A percentile compares a stretch with the other conserved stretches of the same genome.
These are phyloP conservation scores for Spondyliosoma cantharus DNA, from an alignment of 2,797 vertebrate species.

Conservation along the genomic window DNA sequence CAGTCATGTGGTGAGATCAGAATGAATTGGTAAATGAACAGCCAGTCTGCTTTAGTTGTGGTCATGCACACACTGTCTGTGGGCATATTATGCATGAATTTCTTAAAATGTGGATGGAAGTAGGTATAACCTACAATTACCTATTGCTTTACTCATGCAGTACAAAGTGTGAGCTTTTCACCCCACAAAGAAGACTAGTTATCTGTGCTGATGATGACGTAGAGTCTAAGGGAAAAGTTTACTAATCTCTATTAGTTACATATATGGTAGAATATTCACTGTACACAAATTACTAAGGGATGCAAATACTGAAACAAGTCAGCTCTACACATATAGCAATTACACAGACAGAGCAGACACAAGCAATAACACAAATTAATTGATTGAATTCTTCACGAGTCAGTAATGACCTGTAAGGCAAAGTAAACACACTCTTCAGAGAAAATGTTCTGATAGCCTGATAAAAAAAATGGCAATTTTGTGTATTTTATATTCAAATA, in stretches of 20 bases:
- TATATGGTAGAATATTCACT: not conserved
- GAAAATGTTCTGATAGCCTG: not conserved
- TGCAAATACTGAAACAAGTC: not conserved
- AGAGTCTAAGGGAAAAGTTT: not conserved
- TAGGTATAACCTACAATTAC: not conserved
- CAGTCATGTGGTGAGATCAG: conserved; percentile 5
- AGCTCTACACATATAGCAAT: not conserved
- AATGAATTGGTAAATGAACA: conserved; percentile 21
- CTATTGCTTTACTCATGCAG: not conserved
- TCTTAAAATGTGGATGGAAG: not conserved
- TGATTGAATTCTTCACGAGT: not conserved
- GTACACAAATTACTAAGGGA: not conserved
- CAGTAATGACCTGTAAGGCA: not conserved
- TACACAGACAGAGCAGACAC: not conserved
- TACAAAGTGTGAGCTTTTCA: not conserved
- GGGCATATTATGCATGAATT: not conserved
- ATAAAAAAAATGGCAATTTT: too few species aligned
- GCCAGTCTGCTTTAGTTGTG: not conserved
- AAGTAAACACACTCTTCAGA: not conserved
- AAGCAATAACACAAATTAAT: not conserved
- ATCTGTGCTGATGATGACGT: not conserved
- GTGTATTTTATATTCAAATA: not conserved
- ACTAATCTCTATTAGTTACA: not conserved
- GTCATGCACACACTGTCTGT: not conserved
- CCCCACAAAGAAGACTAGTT: too few species aligned